Evolutionary conservation across 1,140 invertebrate genomes (phyloP).

Genomic region (Ephestia elutella): DNA sequence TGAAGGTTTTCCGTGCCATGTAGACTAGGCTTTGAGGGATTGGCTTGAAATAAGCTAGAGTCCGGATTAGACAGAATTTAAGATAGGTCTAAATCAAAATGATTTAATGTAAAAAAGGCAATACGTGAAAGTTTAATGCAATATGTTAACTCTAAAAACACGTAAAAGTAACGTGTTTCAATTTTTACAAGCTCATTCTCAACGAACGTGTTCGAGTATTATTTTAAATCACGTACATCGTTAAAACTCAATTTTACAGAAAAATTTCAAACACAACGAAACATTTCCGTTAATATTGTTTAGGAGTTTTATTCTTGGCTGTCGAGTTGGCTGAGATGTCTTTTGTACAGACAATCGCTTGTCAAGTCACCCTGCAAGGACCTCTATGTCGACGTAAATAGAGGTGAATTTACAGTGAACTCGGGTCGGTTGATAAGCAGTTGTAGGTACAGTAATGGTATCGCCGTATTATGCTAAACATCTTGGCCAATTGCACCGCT

Average conservation of each 20-base stretch:
- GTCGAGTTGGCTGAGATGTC: neutral
- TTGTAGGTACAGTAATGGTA: neutral
- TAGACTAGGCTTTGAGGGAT: no score
- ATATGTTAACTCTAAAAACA: neutral
- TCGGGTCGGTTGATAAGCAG: neutral
- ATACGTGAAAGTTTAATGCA: neutral
- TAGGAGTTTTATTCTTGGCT: neutral
- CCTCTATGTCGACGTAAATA: no score
- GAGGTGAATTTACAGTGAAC: no score
- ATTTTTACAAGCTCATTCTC: neutral
- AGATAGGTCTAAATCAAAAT: no score
- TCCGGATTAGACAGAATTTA: no score
- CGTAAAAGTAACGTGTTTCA: conserved; percentile 5
- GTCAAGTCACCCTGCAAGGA: no score
- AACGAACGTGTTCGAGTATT: neutral
- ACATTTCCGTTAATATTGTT: neutral
- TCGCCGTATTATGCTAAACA: conserved; percentile 13
- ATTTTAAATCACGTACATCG: neutral
- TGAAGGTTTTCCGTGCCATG: no score
- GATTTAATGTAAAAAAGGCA: neutral
- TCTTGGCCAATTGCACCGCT: conserved; percentile 2
- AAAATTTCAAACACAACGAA: no score
- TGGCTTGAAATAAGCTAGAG: no score
- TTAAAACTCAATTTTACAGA: neutral
- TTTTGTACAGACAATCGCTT: neutral